Conservation (phyloP, 2,113 vertebrate genomes). For the Asarcornis scutulata region DNA sequence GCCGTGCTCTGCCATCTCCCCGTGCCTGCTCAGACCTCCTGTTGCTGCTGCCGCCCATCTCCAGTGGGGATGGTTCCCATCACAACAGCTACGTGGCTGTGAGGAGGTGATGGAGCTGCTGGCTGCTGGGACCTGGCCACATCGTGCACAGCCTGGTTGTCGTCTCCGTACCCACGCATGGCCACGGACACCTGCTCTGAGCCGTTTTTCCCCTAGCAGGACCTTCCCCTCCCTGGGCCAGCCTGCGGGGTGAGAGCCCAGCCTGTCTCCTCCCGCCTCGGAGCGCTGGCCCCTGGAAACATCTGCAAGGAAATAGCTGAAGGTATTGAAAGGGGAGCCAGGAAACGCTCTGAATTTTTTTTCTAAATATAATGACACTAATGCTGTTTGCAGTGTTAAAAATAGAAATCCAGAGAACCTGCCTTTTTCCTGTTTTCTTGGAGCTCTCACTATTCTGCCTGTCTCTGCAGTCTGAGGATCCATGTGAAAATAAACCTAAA, state of each 20-base stretch:
- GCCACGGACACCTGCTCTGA: neutral
- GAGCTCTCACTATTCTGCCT: conserved; percentile 30
- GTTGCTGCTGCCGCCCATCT: neutral
- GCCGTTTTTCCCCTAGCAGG: neutral
- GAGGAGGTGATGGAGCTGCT: fast-evolving
- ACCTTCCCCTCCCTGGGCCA: neutral
- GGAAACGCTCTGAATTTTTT: conserved; percentile 35
- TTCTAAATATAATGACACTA: conserved; percentile 57
- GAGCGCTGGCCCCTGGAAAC: conserved; percentile 26
- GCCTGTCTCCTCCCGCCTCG: neutral
- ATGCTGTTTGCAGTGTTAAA: conserved; percentile 60
- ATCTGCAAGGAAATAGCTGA: conserved; percentile 66
- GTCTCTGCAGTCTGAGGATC: neutral
- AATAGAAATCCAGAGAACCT: conserved; percentile 58
- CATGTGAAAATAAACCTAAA: conserved; percentile 23
- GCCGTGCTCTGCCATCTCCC: neutral
- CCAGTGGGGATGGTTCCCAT: neutral
- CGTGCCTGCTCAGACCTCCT: fast-evolving
- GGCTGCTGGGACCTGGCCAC: neutral
- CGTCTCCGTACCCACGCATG: neutral
- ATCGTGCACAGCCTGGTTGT: neutral
- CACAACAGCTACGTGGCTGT: neutral
- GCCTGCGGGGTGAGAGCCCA: neutral
- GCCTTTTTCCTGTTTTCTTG: conserved; percentile 71
- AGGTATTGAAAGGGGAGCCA: conserved; percentile 56